Base-by-base conservation (phyloP, 2,888 invertebrate species). In the Platynereis dumerilii region DNA sequence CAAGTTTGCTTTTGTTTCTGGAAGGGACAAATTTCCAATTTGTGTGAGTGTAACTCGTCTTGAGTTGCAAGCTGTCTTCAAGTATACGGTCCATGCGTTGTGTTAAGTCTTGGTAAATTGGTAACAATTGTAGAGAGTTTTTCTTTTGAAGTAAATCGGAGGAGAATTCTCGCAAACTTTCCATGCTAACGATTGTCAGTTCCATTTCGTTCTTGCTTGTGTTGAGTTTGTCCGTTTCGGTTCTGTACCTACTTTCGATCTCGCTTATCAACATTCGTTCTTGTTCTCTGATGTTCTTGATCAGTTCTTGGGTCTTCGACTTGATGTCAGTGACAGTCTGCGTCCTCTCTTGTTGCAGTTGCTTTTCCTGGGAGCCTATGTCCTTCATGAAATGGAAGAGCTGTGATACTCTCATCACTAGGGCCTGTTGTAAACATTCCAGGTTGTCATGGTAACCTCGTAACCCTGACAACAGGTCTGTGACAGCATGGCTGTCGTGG, bases 11-110 rank as follows among this genome's bases (percentile, higher is more conserved):
- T 24, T 60, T 60, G 34, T n/a, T 20, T 22, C 10, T 53, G 2
- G 60, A 48, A 1, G 60, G 34, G n/a, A 28, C n/a, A 48, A 60
- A 60, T 24, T 29, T 52, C 45, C 44, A 60, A 52, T n/a, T 60
- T 22, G 29, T 26, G 15, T 52, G 34, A 1, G 29, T 24, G 29
- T 52, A 15, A 7, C 22, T 48, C 15, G 34, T 26, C 12, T 29
- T 28, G 15, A 27, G 17, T n/a, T 45, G 27, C 48, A 54, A 39
- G 20, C 61, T 61, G 17, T 26, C 45, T 54, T 61, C 55, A 15
- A 61, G 55, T 17, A 55, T n/a, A 1, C 54, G 3, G 17, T 61
- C 61, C 54, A 61, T 61, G 24, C 44, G 39, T 1, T 17, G 29
- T 12, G 26, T 44, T n/a, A 61, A 29, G 17, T 61, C 61, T 22